Evolutionary conservation across 2,113 vertebrate genomes (phyloP), one percentile per base, ranked within the genome.

Genomic region (Cranoglanis bouderius): DNA sequence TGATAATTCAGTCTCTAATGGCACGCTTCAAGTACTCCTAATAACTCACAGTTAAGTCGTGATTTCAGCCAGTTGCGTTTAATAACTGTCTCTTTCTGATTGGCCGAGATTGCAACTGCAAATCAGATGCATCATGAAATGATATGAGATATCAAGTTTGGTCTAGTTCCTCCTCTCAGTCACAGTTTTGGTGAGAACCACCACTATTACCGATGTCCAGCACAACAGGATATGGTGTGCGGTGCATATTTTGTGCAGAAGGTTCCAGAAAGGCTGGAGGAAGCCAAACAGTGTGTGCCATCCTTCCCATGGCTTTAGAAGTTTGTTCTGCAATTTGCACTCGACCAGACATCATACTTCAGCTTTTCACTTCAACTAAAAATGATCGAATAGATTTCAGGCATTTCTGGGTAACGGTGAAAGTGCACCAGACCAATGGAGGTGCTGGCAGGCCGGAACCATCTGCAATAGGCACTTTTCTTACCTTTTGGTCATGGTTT

Each of bases 401-500:
- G 87, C 89, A 89, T 87, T 88, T 85, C 86, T 84, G 14, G 72
- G 84, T 91, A 89, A 93, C 85, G 85, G 88, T 29, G 88, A 91
- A 84, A 80, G 6, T 13, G 12, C 81, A 84, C 78, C 85, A 85
- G 80, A 89, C 65, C 82, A 90, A 65, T 81, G 49, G 61, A 78
- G 84, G 85, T 53, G 90, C 91, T 89, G 82, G 72, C 40, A 82
- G 90, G 90, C 91, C 93, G 91, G 84, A 90, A 90, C 84, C 46
- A 85, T 93, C 92, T 92, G 87, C 93, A 91, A 86, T 94, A 96
- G 96, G 96, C 96, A 96, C 95, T 96, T 96, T 94, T 90, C 93
- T 92, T 91, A 93, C 91, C 88, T 94, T 94, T 93, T 87, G 88
- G 88, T 94, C 91, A 89, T 82, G 91, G 82, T 92, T 91, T 86